Conservation (phyloP, 2,113 vertebrate species). For the Bubalus kerabau region DNA sequence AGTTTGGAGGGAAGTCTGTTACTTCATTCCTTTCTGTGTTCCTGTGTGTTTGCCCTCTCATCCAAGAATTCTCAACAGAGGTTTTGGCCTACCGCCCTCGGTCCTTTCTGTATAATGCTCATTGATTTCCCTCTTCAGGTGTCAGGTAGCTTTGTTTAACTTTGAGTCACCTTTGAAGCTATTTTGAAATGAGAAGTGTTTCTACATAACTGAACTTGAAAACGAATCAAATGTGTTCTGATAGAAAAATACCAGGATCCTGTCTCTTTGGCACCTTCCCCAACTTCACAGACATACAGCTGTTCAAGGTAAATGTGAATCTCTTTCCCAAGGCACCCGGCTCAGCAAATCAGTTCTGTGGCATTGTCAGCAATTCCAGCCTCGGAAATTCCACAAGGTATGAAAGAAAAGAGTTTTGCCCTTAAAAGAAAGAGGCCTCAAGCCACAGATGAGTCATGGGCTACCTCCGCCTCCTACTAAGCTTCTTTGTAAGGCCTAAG, state of each 20-base stretch:
- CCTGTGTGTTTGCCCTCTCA: background rate
- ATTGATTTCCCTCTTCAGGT: background rate
- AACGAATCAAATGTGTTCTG: background rate
- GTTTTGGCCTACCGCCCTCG: accelerated
- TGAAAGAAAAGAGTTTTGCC: background rate
- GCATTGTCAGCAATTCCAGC: background rate
- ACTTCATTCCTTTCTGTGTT: accelerated
- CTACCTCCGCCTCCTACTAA: background rate
- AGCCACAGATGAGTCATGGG: conserved; percentile 26
- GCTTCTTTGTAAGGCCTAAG: background rate
- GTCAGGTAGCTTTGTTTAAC: background rate
- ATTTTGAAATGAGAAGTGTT: background rate
- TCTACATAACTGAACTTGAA: background rate
- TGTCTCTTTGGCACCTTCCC: background rate
- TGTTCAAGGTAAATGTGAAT: background rate
- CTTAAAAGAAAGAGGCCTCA: background rate
- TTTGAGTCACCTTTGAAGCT: background rate
- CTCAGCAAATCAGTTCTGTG: background rate
- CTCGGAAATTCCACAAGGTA: conserved; percentile 34
- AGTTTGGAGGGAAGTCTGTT: background rate
- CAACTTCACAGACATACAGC: background rate
- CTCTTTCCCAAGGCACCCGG: background rate
- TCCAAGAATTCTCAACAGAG: background rate
- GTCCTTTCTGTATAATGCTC: background rate
- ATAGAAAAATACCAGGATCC: accelerated